Percentiles rank a stretch among this genome's conserved stretches.
Evolutionary conservation across 2,113 vertebrate species (phyloP).

Genomic region (Perca flavescens): DNA sequence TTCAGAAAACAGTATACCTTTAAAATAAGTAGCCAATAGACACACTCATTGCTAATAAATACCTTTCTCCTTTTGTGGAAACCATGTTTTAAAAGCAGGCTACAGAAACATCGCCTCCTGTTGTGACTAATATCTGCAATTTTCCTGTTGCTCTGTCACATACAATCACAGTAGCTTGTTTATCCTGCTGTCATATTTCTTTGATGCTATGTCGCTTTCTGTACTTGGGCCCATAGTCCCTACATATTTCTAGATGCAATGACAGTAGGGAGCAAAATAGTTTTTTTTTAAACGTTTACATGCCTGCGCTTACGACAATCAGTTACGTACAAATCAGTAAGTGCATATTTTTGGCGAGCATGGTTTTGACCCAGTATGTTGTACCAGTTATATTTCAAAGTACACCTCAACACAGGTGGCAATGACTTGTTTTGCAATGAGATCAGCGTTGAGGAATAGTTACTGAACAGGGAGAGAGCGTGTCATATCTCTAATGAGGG

Average conservation of each 20-base stretch:
- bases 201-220: conserved; percentile 35
- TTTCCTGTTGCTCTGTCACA: conserved; percentile 46
- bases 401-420: conserved; percentile 41
- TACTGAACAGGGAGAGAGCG: conserved; percentile 40
- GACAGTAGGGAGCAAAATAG: conserved; percentile 57
- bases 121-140: conserved; percentile 65
- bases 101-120: conserved; percentile 50
- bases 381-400: conserved; percentile 44
- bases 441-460: conserved; percentile 60
- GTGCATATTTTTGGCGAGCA: conserved; percentile 9
- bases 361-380: conserved; percentile 9
- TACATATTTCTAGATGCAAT: conserved; percentile 23
- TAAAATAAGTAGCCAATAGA: conserved; percentile 15
- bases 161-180: conserved; percentile 48
- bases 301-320: conserved; percentile 3
- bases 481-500: conserved; percentile 66
- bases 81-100: conserved; percentile 46
- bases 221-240: conserved; percentile 30
- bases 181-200: conserved; percentile 60
- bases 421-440: conserved; percentile 56
- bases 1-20: conserved; percentile 2
- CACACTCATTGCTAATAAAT: conserved; percentile 23
- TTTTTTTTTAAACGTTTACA: conserved; percentile 30
- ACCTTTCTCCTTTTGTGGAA: conserved; percentile 18
- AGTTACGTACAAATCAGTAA: conserved; percentile 42